Base-by-base conservation (phyloP, 2,797 vertebrate genomes). In the Lemur catta region DNA sequence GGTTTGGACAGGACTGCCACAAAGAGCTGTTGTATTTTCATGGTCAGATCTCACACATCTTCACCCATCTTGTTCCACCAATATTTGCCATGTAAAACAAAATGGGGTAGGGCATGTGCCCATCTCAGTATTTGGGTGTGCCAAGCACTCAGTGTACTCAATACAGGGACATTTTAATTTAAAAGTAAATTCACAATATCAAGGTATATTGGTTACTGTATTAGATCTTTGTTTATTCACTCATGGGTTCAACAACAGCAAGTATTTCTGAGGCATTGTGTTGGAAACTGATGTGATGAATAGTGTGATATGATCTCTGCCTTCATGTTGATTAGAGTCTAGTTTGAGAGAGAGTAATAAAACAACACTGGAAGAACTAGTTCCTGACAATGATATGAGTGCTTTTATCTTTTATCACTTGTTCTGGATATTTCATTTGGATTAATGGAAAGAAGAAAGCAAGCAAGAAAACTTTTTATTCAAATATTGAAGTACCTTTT, bases 181-280 rank as follows among this genome's bases (percentile, higher is more conserved):
- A 52, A 48, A 93, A 95, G 35, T 87, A 95, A 93, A 95, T 94
- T 93, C 4, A 93, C 41, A 92, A 11, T 57, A 69, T 93, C 85
- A 93, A 82, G 50, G 7, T 94, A 89, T 89, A 82, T 59, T 63
- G 33, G 30, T 84, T 91, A 78, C 57, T 30, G 89, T 52, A n/a
- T 92, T 50, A 94, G 18, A 50, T 90, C 55, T 97, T 93, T 46
- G 10, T 76, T 80, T 87, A 85, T 86, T 86, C 4, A 95, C 61
- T 89, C 74, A 88, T 52, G 69, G 52, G 48, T 81, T 91, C 57
- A 82, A 84, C 30, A 65, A 48, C 59, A 92, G 22, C 65, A 90
- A 61, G 52, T 79, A 67, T 94, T 96, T 89, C 67, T 92, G 57
- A 92, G 67, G 35, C 35, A 46, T 38, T 84, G 65, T 96, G 74